Evolutionary conservation across 2,888 invertebrate genomes (phyloP).

Genomic region (Gerosis bhagava): DNA sequence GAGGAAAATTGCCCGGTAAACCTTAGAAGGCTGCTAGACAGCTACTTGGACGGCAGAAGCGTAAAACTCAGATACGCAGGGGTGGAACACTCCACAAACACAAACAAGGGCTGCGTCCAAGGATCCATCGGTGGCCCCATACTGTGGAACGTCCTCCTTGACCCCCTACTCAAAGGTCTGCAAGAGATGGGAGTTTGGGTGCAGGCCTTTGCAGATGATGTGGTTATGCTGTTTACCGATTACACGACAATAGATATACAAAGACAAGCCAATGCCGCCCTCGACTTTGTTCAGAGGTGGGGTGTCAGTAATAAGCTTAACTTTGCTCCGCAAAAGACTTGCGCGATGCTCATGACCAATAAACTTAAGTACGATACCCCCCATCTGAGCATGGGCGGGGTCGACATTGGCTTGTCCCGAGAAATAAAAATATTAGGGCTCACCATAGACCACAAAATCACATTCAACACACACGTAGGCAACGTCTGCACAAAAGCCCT

Average conservation of each 20-base stretch:
- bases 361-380: too few relatives aligned
- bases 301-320: too few relatives aligned
- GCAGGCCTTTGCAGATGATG: conserved; percentile 7
- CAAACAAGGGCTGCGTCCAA: too few relatives aligned
- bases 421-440: neutral
- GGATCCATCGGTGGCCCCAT: too few relatives aligned
- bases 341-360: too few relatives aligned
- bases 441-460: neutral
- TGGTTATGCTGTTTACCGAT: neutral
- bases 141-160: conserved; percentile 9
- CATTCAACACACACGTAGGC: too few relatives aligned
- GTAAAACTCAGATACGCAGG: conserved; percentile 4
- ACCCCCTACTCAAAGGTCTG: neutral
- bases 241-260: neutral
- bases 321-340: too few relatives aligned
- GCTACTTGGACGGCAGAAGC: neutral
- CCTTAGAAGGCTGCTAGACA: neutral
- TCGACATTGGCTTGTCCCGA: too few relatives aligned
- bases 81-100: neutral
- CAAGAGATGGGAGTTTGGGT: neutral
- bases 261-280: neutral
- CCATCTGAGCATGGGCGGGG: too few relatives aligned
- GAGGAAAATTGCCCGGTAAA: too few relatives aligned
- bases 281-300: neutral
- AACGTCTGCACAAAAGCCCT: too few relatives aligned